phyloP scores from a whole-genome alignment of 2,888 invertebrate species.

The Branchipolynoe longqiensis region DNA sequence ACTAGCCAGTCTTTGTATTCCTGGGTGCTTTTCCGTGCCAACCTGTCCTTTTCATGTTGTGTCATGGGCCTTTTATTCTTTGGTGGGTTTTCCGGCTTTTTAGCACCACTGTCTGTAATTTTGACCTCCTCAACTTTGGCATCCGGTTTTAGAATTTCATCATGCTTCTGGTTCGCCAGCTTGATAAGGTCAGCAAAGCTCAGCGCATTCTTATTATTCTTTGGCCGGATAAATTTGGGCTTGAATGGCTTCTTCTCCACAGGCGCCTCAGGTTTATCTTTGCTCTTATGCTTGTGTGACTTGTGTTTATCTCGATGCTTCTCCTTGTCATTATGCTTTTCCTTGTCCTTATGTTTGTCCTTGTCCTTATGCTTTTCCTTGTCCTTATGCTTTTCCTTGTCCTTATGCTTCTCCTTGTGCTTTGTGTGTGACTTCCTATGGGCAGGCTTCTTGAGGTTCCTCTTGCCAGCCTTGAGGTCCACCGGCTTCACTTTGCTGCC shows the following conservation, averaged over 20 bases:
- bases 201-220: constrained; percentile 3
- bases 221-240: constrained; percentile 8
- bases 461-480: not conserved
- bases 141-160: not conserved
- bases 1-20: constrained; percentile 49
- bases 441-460: not conserved
- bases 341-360: constrained; percentile 49
- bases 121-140: not conserved
- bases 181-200: constrained; percentile 48
- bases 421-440: constrained; percentile 1
- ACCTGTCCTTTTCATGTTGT: constrained; percentile 56
- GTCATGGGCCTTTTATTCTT: constrained; percentile 51
- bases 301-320: not conserved
- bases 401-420: constrained; percentile 27
- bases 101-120: too few relatives aligned
- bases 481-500: not conserved
- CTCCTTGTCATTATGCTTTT: constrained; percentile 1
- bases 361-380: constrained; percentile 54
- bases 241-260: not conserved
- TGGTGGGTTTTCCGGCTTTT: not conserved
- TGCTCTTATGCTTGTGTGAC: not conserved
- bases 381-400: constrained; percentile 21
- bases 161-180: constrained; percentile 46
- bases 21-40: constrained; percentile 3
- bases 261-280: not conserved